Evolutionary conservation across 2,113 vertebrate genomes (phyloP).

Genomic region (Halichoerus grypus): DNA sequence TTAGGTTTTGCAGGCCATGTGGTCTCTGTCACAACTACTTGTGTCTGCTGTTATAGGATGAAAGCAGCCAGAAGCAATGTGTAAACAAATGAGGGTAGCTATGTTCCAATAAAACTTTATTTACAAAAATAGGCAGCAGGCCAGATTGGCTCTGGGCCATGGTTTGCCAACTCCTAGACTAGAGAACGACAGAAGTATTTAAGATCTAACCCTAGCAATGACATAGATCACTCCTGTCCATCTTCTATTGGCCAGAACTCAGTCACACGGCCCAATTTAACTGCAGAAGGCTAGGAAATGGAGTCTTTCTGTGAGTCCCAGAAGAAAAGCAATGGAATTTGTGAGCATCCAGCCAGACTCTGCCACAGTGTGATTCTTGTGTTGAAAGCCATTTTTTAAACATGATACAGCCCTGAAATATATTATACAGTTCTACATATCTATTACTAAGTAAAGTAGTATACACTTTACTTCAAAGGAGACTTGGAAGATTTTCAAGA

Average conservation of each 20-base stretch:
- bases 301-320: not conserved
- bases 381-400: not conserved
- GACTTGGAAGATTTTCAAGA: not conserved
- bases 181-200: not conserved
- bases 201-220: not conserved
- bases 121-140: not conserved
- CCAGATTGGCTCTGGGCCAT: not conserved
- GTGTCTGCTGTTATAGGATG: not conserved
- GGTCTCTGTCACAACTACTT: not conserved
- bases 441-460: constrained; percentile 23
- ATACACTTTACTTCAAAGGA: not conserved
- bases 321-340: not conserved
- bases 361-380: not conserved
- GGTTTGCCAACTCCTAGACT: not conserved
- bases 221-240: not conserved
- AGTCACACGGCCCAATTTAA: not conserved
- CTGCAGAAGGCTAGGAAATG: not conserved
- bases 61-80: not conserved
- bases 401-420: not conserved
- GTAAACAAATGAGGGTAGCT: not conserved
- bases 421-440: not conserved
- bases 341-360: not conserved
- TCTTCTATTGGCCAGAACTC: not conserved
- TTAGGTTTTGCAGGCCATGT: not conserved
- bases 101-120: constrained; percentile 42